A percentile compares a stretch with the other conserved stretches of the same genome.
phyloP scores from a whole-genome alignment of 2,797 vertebrate species.

The Myiotriccus ornatus region DNA sequence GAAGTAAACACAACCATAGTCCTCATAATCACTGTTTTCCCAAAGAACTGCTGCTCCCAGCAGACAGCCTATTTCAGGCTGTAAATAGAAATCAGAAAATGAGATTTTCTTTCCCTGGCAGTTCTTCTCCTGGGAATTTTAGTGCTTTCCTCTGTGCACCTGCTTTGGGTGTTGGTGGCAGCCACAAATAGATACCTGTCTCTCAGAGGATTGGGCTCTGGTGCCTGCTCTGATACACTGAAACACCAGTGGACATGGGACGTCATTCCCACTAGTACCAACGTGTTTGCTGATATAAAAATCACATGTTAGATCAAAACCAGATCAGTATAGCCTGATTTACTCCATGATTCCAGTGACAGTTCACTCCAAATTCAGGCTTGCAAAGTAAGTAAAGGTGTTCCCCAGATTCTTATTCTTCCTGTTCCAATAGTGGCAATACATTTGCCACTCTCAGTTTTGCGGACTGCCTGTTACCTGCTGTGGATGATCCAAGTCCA shows the following conservation, averaged over 20 bases:
- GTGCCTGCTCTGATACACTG: neutral
- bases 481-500: neutral
- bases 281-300: neutral
- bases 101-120: neutral
- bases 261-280: neutral
- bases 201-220: neutral
- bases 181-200: neutral
- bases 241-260: neutral
- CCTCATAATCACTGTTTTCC: neutral
- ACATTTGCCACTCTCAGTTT: neutral
- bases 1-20: neutral
- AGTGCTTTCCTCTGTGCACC: neutral
- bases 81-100: conserved; percentile 1
- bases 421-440: neutral
- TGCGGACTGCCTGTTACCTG: neutral
- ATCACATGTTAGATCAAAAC: neutral
- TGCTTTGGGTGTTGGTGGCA: neutral
- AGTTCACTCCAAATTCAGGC: neutral
- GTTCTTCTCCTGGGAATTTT: neutral
- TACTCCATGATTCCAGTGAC: neutral
- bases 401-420: neutral
- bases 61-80: neutral
- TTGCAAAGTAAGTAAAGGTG: neutral
- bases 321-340: neutral
- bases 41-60: neutral